These are phyloP conservation scores for Urechis unicinctus DNA, from an alignment of 2,888 invertebrate species.

Conservation along the genomic window DNA sequence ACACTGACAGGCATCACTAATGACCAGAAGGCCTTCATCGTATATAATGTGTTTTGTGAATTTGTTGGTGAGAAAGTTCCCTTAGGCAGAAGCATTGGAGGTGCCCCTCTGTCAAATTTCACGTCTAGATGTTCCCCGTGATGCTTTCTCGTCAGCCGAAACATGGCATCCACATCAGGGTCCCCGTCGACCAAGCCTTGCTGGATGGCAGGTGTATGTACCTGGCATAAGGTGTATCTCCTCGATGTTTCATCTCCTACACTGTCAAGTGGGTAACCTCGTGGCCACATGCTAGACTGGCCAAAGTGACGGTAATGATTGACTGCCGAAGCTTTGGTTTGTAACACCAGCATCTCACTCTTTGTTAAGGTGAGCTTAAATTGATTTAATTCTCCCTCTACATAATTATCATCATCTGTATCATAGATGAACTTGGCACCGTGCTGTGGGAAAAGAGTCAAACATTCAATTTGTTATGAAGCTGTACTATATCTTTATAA, in stretches of 20 bases:
- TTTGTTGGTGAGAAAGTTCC: slow-evolving; percentile 29
- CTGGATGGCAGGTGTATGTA: slow-evolving; percentile 25
- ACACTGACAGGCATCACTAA: slow-evolving; percentile 27
- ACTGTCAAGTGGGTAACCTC: slow-evolving; percentile 30
- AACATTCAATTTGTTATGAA: neutral
- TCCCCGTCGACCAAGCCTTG: slow-evolving; percentile 34
- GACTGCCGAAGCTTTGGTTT: slow-evolving; percentile 14
- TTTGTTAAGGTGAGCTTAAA: neutral
- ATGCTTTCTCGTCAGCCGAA: slow-evolving; percentile 25
- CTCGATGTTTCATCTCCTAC: slow-evolving; percentile 21
- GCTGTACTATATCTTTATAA: neutral
- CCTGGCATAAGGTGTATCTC: slow-evolving; percentile 13
- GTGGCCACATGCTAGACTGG: slow-evolving; percentile 32
- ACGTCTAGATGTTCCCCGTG: slow-evolving; percentile 19
- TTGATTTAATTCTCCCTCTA: slow-evolving; percentile 3
- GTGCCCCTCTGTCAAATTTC: slow-evolving; percentile 26
- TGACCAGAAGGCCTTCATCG: slow-evolving; percentile 29
- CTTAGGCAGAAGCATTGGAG: slow-evolving; percentile 25
- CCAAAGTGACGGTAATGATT: slow-evolving; percentile 30
- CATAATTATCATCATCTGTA: slow-evolving; percentile 23
- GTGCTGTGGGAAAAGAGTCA: slow-evolving; percentile 13
- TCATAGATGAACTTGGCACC: slow-evolving; percentile 25
- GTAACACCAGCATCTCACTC: slow-evolving; percentile 7
- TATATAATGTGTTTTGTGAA: slow-evolving; percentile 33
- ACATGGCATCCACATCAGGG: slow-evolving; percentile 37